These are phyloP conservation scores for Euclidia mi DNA, from an alignment of 2,888 invertebrate species.

Conservation along the genomic window DNA sequence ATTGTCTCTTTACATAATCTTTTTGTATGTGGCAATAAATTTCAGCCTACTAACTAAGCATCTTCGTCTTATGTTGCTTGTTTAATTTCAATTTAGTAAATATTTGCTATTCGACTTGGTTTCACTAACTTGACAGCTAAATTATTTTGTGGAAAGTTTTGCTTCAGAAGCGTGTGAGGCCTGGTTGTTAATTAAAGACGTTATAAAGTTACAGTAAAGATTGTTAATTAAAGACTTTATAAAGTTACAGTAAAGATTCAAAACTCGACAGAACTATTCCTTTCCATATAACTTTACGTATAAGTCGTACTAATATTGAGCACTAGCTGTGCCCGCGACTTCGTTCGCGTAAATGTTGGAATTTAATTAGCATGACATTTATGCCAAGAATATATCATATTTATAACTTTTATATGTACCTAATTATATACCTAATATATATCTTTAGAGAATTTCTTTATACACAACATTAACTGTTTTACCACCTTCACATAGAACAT, in stretches of 20 bases:
- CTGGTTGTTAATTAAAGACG: conserved; percentile 27
- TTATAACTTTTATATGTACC: too few relatives aligned
- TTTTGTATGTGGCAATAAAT: conserved; percentile 36
- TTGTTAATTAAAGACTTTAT: conserved; percentile 21
- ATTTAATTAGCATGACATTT: too few relatives aligned
- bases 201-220: conserved; percentile 15
- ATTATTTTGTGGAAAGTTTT: conserved; percentile 30
- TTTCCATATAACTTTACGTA: neutral
- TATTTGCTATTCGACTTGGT: conserved; percentile 6
- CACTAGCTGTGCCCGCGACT: too few relatives aligned
- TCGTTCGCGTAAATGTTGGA: too few relatives aligned
- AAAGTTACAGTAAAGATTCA: conserved; percentile 17
- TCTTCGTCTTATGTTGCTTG: neutral
- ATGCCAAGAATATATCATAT: too few relatives aligned
- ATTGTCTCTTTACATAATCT: conserved; percentile 37
- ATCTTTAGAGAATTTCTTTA: too few relatives aligned
- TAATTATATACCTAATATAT: too few relatives aligned
- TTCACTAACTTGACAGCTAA: conserved; percentile 23
- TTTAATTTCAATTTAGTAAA: conserved; percentile 29
- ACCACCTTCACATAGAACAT: too few relatives aligned
- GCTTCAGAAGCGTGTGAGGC: conserved; percentile 23
- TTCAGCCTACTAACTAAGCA: conserved; percentile 9
- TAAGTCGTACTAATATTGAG: neutral
- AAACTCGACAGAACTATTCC: neutral
- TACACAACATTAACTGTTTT: too few relatives aligned